Evolutionary conservation across 2,113 vertebrate species (phyloP).

Genomic region (Cisticola juncidis): DNA sequence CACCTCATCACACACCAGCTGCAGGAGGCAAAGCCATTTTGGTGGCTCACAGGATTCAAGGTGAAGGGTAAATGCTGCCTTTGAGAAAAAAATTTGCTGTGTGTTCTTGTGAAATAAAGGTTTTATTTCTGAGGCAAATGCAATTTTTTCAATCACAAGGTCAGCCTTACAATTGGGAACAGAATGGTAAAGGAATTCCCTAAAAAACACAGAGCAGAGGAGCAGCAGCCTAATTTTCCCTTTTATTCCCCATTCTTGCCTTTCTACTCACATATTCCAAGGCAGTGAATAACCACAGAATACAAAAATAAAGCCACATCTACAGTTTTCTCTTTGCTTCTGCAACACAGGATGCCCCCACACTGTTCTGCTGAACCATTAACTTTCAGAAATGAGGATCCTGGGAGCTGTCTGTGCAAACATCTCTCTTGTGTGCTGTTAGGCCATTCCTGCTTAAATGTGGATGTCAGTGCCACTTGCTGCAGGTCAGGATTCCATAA

Average conservation of each 20-base stretch:
- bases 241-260: background rate
- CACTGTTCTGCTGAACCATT: fast-evolving
- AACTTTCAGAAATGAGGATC: background rate
- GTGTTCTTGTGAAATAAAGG: background rate
- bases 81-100: background rate
- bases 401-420: background rate
- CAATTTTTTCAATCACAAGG: background rate
- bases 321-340: background rate
- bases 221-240: background rate
- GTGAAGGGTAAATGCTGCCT: background rate
- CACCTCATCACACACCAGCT: background rate
- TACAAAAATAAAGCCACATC: background rate
- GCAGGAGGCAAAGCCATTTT: background rate
- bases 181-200: background rate
- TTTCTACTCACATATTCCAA: background rate
- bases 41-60: background rate
- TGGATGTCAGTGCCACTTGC: background rate
- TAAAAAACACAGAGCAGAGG: background rate
- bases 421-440: fast-evolving
- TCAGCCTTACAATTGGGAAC: background rate
- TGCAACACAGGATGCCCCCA: background rate
- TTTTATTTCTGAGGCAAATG: background rate
- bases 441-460: background rate
- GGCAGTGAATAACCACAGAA: background rate
- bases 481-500: background rate